phyloP scores from a whole-genome alignment of 2,113 vertebrate genomes.

The Ranitomeya variabilis region DNA sequence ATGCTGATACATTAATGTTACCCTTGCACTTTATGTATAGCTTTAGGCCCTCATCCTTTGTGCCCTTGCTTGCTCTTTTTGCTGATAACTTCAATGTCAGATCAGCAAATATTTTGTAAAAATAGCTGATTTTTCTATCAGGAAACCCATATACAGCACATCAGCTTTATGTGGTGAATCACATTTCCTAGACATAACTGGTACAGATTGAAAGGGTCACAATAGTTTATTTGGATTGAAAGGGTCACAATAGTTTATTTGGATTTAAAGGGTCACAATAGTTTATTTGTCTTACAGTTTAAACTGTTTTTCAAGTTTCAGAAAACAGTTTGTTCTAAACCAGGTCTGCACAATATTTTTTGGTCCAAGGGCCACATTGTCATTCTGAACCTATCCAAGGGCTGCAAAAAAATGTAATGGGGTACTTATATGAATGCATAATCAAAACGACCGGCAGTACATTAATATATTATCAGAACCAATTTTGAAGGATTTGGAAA shows the following conservation, averaged over 20 bases:
- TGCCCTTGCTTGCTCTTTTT: neutral
- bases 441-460: too few species aligned
- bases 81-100: neutral
- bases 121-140: neutral
- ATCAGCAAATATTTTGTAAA: conserved; percentile 22
- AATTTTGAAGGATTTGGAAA: too few species aligned
- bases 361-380: too few species aligned
- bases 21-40: neutral
- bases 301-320: too few species aligned
- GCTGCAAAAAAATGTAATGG: too few species aligned
- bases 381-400: too few species aligned
- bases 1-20: neutral
- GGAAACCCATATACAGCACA: neutral
- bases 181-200: neutral
- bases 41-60: neutral
- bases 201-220: neutral
- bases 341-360: too few species aligned
- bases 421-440: too few species aligned
- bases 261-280: neutral
- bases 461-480: too few species aligned
- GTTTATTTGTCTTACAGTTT: too few species aligned
- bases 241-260: neutral
- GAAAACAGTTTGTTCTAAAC: too few species aligned
- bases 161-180: neutral
- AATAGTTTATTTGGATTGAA: neutral